A percentile compares a stretch with the other conserved stretches of the same genome.
Conservation (phyloP, 2,797 vertebrate species). For the Erpetoichthys calabaricus region DNA sequence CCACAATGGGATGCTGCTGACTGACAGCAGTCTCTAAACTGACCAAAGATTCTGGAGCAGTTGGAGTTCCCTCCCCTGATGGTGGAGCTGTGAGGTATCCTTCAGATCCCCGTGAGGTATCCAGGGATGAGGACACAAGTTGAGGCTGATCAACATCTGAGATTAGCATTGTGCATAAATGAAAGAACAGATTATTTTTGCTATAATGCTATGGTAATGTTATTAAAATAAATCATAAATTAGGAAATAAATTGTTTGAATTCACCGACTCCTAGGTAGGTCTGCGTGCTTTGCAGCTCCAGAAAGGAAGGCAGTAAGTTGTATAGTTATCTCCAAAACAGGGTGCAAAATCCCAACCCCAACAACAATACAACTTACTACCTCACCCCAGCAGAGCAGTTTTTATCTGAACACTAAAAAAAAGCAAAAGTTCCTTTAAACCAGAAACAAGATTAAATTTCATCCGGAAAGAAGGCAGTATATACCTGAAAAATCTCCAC, state of each 20-base stretch:
- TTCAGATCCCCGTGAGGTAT: slow-evolving; percentile 59
- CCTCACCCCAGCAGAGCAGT: slow-evolving; percentile 69
- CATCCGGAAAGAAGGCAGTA: too few species aligned
- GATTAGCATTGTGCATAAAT: slow-evolving; percentile 16
- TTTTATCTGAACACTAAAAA: too few species aligned
- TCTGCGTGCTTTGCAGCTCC: slow-evolving; percentile 19
- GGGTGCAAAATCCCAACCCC: slow-evolving; percentile 68
- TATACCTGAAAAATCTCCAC: too few species aligned
- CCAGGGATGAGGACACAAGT: slow-evolving; percentile 46
- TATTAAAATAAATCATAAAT: not conserved
- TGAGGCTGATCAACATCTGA: slow-evolving; percentile 54
- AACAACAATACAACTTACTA: slow-evolving; percentile 98
- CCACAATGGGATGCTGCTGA: slow-evolving; percentile 64
- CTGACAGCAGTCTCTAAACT: slow-evolving; percentile 67
- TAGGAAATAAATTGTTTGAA: not conserved
- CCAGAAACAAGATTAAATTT: too few species aligned
- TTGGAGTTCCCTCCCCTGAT: slow-evolving; percentile 69
- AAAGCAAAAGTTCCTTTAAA: too few species aligned
- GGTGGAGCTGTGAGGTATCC: slow-evolving; percentile 71
- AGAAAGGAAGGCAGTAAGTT: slow-evolving; percentile 88
- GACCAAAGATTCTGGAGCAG: slow-evolving; percentile 63
- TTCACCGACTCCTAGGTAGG: too few species aligned
- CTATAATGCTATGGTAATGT: too few species aligned
- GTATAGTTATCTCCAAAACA: slow-evolving; percentile 89
- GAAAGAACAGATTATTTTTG: slow-evolving; percentile 10